These are phyloP conservation scores for Todus mexicanus DNA, from an alignment of 2,797 vertebrate species.

Conservation along the genomic window DNA sequence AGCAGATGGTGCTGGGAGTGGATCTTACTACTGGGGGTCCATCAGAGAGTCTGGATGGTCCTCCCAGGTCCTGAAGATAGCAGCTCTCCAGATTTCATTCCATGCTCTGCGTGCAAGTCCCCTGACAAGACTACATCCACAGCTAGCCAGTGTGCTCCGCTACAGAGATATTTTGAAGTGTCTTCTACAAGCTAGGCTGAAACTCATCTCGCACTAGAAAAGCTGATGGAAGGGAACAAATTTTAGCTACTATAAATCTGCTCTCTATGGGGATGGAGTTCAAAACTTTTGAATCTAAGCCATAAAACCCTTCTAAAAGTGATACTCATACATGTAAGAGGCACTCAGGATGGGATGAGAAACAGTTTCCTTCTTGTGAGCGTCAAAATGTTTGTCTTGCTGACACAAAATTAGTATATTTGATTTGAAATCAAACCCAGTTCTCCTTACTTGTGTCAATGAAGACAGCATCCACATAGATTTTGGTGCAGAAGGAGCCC, in stretches of 20 bases:
- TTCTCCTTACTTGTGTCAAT: constrained; percentile 89
- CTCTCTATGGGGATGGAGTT: not conserved
- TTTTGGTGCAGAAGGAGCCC: constrained; percentile 97
- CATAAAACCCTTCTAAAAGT: not conserved
- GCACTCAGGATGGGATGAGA: not conserved
- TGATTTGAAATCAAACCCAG: not conserved
- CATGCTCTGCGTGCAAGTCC: not conserved
- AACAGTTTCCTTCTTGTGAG: not conserved
- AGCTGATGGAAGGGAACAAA: not conserved
- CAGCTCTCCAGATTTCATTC: not conserved
- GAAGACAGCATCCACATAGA: constrained; percentile 96
- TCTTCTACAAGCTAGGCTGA: not conserved
- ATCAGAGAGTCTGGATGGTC: not conserved
- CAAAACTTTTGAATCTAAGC: not conserved
- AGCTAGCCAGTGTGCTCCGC: not conserved
- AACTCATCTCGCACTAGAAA: not conserved
- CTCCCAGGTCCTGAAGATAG: not conserved
- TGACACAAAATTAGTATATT: not conserved
- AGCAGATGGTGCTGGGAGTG: not conserved
- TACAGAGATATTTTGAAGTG: not conserved
- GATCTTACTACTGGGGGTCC: not conserved
- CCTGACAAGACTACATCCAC: not conserved
- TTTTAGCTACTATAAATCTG: not conserved
- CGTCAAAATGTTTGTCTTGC: not conserved
- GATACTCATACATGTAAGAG: not conserved